Evolutionary conservation across 2,888 invertebrate species (phyloP), one percentile per base, ranked within the genome.

Genomic region (Alentia gelatinosa): DNA sequence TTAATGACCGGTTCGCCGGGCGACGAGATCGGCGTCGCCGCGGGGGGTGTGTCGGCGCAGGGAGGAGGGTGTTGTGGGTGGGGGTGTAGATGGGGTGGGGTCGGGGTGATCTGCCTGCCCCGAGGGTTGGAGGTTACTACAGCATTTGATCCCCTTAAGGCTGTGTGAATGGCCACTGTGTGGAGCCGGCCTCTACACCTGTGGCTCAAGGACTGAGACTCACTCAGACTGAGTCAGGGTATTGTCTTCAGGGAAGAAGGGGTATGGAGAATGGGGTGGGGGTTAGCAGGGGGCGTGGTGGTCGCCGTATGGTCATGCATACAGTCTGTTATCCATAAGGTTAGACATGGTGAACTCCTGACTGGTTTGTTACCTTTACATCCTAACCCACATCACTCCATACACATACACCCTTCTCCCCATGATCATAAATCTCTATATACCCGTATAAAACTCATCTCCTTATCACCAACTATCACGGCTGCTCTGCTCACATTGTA

Each of bases 1-100:
- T 75, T 83, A 83, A 83, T 83, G 39, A 83, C 83, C 39, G 40
- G 83, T 83, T 83, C 39, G 37, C 83, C 83, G 39, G 35, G 37
- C n/a, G 83, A 39, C 83, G 39, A 37, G 35, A 40, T 37, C 39
- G 19, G 37, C 83, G 12, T 5, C 37, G 83, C 83, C 83, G 7
- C 50, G 68, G 68, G 68, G 26, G 68, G 7, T 68, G 68, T 15
- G n/a, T 9, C 33, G 40, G 83, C 19, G 40, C 9, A 79, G 12
- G 39, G 79, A n/a, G 68, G 12, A 30, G 23, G 68, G 68, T 26
- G 30, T 4, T 26, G 33, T 1, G 26, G 26, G 68, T 19, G 68
- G 1, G 68, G 30, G 12, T 19, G 68, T 7, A 26, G 68, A 30
- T 1, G 5, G n/a, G 33, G 68, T 30, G 26, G 5, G 68, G 68